Percentiles rank a stretch among this genome's conserved stretches.
phyloP scores from a whole-genome alignment of 2,888 invertebrate genomes.

The Drosophila mercatorum region DNA sequence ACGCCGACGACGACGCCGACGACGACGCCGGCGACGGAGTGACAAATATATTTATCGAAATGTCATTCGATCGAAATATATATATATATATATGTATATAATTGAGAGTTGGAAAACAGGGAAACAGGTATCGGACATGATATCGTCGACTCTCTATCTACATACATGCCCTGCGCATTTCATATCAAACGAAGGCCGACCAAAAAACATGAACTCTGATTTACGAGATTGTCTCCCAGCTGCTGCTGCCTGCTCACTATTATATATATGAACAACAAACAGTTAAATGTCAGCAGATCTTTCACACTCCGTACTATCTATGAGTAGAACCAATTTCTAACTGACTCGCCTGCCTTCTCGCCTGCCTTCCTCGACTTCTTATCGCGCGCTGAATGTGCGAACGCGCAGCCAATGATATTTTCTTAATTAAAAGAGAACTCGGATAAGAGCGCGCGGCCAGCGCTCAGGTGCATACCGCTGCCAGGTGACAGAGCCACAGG shows the following conservation, averaged over 20 bases:
- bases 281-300: slow-evolving; percentile 42
- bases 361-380: slow-evolving; percentile 45
- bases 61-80: slow-evolving; percentile 46
- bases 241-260: slow-evolving; percentile 31
- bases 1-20: slow-evolving; percentile 21
- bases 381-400: slow-evolving; percentile 53
- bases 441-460: slow-evolving; percentile 58
- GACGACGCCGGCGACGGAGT: slow-evolving; percentile 33
- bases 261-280: slow-evolving; percentile 20
- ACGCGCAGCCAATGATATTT: slow-evolving; percentile 65
- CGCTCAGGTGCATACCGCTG: slow-evolving; percentile 53
- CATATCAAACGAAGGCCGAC: slow-evolving; percentile 54
- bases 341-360: neutral
- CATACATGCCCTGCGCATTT: slow-evolving; percentile 59
- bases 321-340: slow-evolving; percentile 22
- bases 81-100: neutral
- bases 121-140: slow-evolving; percentile 64
- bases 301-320: slow-evolving; percentile 6
- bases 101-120: slow-evolving; percentile 6
- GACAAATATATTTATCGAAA: slow-evolving; percentile 81
- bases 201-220: slow-evolving; percentile 52
- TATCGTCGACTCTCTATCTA: slow-evolving; percentile 48
- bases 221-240: slow-evolving; percentile 47
- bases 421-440: slow-evolving; percentile 72
- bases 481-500: slow-evolving; percentile 11